Percentiles rank a stretch among this genome's conserved stretches.
These are phyloP conservation scores for Cheilinus undulatus DNA, from an alignment of 2,113 vertebrate genomes.

Conservation along the genomic window DNA sequence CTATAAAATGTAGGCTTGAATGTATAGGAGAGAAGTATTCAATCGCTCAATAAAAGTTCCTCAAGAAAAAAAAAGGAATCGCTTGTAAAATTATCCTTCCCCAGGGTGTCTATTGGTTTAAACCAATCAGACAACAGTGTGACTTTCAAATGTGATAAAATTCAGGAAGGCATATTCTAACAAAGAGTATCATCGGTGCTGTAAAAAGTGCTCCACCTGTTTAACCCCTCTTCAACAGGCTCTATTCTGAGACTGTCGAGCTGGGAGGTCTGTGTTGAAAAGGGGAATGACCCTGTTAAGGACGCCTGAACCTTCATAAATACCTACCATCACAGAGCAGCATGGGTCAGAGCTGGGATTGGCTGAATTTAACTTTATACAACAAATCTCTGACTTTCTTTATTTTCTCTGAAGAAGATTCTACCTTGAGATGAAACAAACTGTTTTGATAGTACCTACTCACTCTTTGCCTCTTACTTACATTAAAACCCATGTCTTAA, in stretches of 20 bases:
- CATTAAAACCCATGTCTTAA: no score
- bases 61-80: no score
- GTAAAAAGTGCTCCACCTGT: slow-evolving; percentile 42
- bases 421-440: no score
- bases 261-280: slow-evolving; percentile 43
- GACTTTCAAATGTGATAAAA: not conserved
- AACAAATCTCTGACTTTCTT: not conserved
- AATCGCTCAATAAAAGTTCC: no score
- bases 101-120: no score
- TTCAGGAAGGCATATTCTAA: slow-evolving; percentile 16
- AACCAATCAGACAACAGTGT: no score
- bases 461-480: no score
- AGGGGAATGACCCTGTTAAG: slow-evolving; percentile 45
- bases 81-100: no score
- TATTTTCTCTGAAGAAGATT: no score
- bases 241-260: slow-evolving; percentile 29
- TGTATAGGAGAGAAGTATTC: no score
- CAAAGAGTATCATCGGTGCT: not conserved
- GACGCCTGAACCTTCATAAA: slow-evolving; percentile 49
- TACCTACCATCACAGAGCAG: slow-evolving; percentile 22
- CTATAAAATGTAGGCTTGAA: no score
- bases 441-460: no score
- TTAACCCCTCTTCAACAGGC: slow-evolving; percentile 6
- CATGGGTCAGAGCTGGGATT: not conserved
- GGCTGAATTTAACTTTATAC: not conserved